Evolutionary conservation across 2,797 vertebrate species (phyloP).

Genomic region (Euthynnus affinis): DNA sequence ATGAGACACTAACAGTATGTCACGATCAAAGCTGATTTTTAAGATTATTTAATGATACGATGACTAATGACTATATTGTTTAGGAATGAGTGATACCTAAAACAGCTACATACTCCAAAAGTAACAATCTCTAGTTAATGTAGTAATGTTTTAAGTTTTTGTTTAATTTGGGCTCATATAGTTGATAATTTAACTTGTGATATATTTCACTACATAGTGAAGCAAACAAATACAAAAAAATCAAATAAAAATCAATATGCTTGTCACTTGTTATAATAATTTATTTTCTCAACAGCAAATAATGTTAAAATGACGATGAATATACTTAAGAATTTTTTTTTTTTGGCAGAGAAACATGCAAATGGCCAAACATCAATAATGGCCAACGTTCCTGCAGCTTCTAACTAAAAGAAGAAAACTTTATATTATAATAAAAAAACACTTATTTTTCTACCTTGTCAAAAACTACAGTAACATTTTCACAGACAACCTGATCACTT

Average conservation of each 20-base stretch:
- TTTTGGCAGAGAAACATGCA: constrained; percentile 48
- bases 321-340: constrained; percentile 7
- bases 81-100: too few relatives aligned
- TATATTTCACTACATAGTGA: background rate
- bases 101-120: too few relatives aligned
- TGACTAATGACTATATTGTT: background rate
- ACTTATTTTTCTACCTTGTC: background rate
- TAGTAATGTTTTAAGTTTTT: too few relatives aligned
- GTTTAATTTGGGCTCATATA: background rate
- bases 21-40: background rate
- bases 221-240: background rate
- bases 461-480: background rate
- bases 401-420: constrained; percentile 1
- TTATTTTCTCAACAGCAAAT: constrained; percentile 49
- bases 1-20: background rate
- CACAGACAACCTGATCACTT: background rate
- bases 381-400: background rate
- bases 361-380: background rate
- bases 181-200: background rate
- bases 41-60: background rate
- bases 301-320: constrained; percentile 17
- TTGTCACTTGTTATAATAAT: background rate
- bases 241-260: background rate
- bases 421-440: constrained; percentile 12
- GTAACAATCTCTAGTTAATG: background rate